A percentile compares a stretch with the other conserved stretches of the same genome.
These are phyloP conservation scores for Mesorhabditis belari DNA, from an alignment of 2,888 invertebrate genomes.

Conservation along the genomic window DNA sequence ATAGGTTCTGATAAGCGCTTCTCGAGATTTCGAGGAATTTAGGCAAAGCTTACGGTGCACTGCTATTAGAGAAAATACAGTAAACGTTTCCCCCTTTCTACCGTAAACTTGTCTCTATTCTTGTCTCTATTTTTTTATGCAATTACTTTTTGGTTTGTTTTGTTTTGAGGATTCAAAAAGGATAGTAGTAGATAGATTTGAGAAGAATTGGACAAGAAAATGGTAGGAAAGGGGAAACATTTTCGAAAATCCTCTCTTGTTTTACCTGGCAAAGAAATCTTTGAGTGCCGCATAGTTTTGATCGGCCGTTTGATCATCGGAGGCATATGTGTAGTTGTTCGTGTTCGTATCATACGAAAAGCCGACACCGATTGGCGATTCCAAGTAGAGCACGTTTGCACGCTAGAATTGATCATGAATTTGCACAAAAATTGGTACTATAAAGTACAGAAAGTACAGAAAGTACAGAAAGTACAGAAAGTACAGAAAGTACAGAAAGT, in stretches of 20 bases:
- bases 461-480: too few relatives aligned
- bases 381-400: constrained; percentile 59
- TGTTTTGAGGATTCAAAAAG: too few relatives aligned
- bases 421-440: background rate
- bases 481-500: too few relatives aligned
- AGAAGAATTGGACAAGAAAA: background rate
- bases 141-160: too few relatives aligned
- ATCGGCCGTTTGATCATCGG: constrained; percentile 36
- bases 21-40: too few relatives aligned
- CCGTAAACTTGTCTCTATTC: too few relatives aligned
- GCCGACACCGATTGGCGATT: constrained; percentile 55
- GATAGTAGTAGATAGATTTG: background rate
- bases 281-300: constrained; percentile 57
- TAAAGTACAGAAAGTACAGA: too few relatives aligned
- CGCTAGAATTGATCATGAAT: constrained; percentile 41
- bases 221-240: background rate
- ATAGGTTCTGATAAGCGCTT: too few relatives aligned
- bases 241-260: background rate
- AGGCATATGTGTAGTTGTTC: constrained; percentile 18
- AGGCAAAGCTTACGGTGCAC: too few relatives aligned
- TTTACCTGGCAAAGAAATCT: constrained; percentile 57
- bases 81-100: too few relatives aligned
- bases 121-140: too few relatives aligned
- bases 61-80: too few relatives aligned
- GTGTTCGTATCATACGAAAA: constrained; percentile 47